A percentile compares a stretch with the other conserved stretches of the same genome.
phyloP scores from a whole-genome alignment of 2,113 vertebrate species.

The Trochalopteron elliotii region DNA sequence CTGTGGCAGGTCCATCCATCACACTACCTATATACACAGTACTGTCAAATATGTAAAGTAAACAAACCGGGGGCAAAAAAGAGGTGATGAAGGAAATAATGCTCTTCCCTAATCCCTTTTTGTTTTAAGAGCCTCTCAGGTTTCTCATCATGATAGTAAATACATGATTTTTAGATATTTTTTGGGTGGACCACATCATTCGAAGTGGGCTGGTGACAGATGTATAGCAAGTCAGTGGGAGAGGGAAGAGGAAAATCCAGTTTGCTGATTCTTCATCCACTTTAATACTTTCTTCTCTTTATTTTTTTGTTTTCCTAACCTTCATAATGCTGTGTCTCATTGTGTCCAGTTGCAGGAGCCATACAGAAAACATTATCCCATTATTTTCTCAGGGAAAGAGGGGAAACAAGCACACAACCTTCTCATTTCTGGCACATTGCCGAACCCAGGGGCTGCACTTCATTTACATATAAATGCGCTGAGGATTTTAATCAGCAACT shows the following conservation, averaged over 20 bases:
- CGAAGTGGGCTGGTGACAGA: neutral
- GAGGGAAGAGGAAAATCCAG: neutral
- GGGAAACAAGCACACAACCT: neutral
- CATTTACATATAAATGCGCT: constrained; percentile 42
- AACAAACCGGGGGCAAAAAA: constrained; percentile 19
- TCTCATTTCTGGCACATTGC: neutral
- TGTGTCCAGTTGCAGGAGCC: neutral
- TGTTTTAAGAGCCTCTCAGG: neutral
- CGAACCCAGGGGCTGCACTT: neutral
- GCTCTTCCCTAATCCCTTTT: neutral
- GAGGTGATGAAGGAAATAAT: neutral
- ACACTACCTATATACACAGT: neutral
- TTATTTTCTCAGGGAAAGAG: constrained; percentile 22
- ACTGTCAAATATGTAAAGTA: constrained; percentile 23
- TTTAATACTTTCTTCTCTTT: too few relatives aligned
- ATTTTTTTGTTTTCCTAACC: too few relatives aligned
- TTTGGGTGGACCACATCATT: neutral
- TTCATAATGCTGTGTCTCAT: neutral
- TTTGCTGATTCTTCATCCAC: neutral
- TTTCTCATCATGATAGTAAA: neutral
- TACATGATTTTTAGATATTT: neutral
- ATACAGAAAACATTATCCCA: neutral
- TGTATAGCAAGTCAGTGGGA: neutral
- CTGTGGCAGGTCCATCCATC: constrained; percentile 48
- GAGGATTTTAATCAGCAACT: constrained; percentile 37